Evolutionary conservation across 1,140 invertebrate species (phyloP).

Genomic region (Listronotus oregonensis): DNA sequence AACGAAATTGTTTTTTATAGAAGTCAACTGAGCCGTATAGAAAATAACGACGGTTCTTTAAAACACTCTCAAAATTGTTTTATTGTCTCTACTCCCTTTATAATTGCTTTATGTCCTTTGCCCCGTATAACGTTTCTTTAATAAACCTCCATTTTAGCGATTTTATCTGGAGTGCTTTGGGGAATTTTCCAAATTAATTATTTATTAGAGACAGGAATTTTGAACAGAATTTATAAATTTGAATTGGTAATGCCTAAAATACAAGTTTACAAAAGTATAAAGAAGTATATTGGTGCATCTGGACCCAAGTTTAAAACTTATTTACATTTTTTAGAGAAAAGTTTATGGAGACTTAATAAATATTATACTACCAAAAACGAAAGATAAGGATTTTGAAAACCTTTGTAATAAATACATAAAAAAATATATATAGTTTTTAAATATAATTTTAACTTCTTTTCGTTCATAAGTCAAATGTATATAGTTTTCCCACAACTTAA

Average conservation of each 20-base stretch:
- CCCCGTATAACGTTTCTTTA: slow-evolving; percentile 23
- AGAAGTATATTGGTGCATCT: slow-evolving; percentile 7
- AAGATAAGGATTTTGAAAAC: background rate
- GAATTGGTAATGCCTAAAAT: slow-evolving; percentile 11
- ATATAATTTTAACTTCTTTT: too few relatives aligned
- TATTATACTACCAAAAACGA: background rate
- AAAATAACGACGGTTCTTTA: slow-evolving; percentile 20
- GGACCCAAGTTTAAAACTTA: slow-evolving; percentile 2
- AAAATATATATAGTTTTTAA: too few relatives aligned
- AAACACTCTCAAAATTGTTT: slow-evolving; percentile 24
- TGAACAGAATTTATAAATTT: slow-evolving; percentile 15
- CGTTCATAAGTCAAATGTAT: too few relatives aligned
- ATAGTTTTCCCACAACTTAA: too few relatives aligned
- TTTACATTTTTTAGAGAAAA: background rate
- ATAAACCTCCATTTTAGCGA: slow-evolving; percentile 17
- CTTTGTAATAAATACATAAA: too few relatives aligned
- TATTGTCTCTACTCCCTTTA: slow-evolving; percentile 24
- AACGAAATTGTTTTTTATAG: too few relatives aligned
- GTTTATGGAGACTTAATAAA: background rate
- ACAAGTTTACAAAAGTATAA: slow-evolving; percentile 7
- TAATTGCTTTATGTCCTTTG: slow-evolving; percentile 29
- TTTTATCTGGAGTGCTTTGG: slow-evolving; percentile 12
- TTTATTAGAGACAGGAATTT: slow-evolving; percentile 17
- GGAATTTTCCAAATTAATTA: slow-evolving; percentile 13
- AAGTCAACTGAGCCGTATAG: background rate